Evolutionary conservation across 2,888 invertebrate species (phyloP).

Genomic region (Drosophila quinaria): DNA sequence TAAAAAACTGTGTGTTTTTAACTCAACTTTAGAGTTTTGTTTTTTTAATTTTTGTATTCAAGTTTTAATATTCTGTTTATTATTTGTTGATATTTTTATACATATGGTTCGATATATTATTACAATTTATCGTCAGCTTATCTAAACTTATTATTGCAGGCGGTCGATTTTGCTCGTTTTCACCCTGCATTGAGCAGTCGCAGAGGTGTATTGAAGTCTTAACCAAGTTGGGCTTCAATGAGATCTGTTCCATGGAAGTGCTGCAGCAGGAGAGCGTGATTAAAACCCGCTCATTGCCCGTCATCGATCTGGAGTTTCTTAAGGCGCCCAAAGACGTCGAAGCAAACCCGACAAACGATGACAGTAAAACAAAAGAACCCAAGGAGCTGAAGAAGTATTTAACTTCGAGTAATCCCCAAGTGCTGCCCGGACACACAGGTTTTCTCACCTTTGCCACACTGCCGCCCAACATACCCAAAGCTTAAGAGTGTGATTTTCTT

Average conservation of each 20-base stretch:
- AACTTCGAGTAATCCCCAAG: constrained; percentile 90
- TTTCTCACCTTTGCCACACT: constrained; percentile 97
- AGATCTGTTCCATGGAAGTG: constrained; percentile 95
- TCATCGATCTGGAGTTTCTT: constrained; percentile 90
- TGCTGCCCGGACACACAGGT: constrained; percentile 97
- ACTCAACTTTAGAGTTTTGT: no score
- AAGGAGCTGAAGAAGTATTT: constrained; percentile 87
- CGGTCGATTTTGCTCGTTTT: constrained; percentile 98
- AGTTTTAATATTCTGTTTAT: no score
- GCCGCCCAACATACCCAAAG: constrained; percentile 87
- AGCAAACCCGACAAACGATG: constrained; percentile 59
- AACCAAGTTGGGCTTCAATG: constrained; percentile 91
- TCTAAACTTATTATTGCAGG: no score
- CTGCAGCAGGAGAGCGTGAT: constrained; percentile 92
- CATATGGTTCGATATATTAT: background rate
- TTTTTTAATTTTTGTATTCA: no score
- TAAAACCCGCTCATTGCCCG: constrained; percentile 88
- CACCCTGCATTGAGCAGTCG: constrained; percentile 99
- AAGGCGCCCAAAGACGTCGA: constrained; percentile 84
- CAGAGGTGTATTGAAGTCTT: constrained; percentile 93
- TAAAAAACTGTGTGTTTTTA: no score
- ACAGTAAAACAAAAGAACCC: constrained; percentile 64
- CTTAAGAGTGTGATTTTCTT: constrained; percentile 26
- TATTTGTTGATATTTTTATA: background rate
- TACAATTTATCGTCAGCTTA: no score